Evolutionary conservation across 2,113 vertebrate species (phyloP), one percentile per base, ranked within the genome.

Genomic region (Malaclemys terrapin): DNA sequence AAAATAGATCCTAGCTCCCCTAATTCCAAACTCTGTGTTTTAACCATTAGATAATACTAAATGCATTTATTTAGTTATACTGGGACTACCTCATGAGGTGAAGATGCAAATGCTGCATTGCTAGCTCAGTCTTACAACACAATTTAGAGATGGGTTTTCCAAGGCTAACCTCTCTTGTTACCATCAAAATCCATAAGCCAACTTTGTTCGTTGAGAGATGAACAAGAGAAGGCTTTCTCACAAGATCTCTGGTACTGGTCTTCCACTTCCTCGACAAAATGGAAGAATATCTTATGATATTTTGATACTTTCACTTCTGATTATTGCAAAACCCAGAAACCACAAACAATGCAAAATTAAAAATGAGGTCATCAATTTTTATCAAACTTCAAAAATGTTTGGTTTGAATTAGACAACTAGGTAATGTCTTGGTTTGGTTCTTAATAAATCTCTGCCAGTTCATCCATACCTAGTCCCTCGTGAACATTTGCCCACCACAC

Each of bases 401-500:
- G 49, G 25, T 75, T 25, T 22, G 16, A 78, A 53, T 27, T 93
- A 49, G n/a, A 38, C 80, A 38, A 22, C 65, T 50, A 17, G 89
- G 50, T 3, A 80, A 20, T 76, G 1, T 29, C 2, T 38, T 92
- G 49, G 4, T 8, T 69, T 52, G n/a, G 16, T 42, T 94, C 25
- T 56, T 92, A 12, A 31, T 95, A 38, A 69, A 69, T 20, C 35
- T 69, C 35, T 1, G 84, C 53, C 29, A 62, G 0, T 0, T 0
- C 0, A 31, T 86, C 88, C 35, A 31, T 49, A 45, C 89, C n/a
- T 84, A 22, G 79, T 72, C 5, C 69, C 25, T 94, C 11, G 35
- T 0, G 0, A 20, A 24, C 72, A 2, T 54, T 54, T 92, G 19
- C 54, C 14, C 82, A 86, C 76, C 54, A 16, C 2, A n/a, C 45